Evolutionary conservation across 2,113 vertebrate genomes (phyloP).

Genomic region (Bambusicola thoracicus): DNA sequence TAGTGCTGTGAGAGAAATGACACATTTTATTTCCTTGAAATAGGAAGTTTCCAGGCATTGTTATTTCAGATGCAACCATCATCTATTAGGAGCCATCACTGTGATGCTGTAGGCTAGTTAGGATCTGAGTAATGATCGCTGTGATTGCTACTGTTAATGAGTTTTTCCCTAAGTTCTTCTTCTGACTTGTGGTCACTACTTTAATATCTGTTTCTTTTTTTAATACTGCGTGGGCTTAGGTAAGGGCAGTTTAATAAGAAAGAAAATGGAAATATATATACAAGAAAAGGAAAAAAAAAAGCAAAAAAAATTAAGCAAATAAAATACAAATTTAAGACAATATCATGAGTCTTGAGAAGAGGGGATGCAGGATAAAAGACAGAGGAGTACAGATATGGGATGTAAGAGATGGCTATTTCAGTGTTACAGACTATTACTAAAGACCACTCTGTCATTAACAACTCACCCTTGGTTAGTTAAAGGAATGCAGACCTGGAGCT

Average conservation of each 20-base stretch:
- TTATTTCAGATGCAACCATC: neutral
- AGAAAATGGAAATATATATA: too few relatives aligned
- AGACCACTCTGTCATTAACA: neutral
- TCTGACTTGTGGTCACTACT: neutral
- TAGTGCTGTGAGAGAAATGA: constrained; percentile 2
- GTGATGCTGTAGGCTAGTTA: neutral
- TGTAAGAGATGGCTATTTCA: neutral
- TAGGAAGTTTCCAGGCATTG: neutral
- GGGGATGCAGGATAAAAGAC: neutral
- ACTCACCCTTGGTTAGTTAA: neutral
- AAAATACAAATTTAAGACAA: neutral
- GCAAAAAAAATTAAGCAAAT: neutral
- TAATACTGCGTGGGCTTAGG: neutral
- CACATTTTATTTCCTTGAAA: neutral
- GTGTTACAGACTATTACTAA: neutral
- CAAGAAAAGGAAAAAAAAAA: neutral
- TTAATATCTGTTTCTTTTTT: neutral
- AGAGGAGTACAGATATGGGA: neutral
- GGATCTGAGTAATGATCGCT: neutral
- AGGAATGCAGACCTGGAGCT: neutral
- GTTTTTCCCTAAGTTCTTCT: neutral
- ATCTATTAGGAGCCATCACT: neutral
- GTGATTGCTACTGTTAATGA: constrained; percentile 35
- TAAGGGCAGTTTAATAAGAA: neutral
- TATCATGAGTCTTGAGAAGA: neutral